Percentiles rank a stretch among this genome's conserved stretches.
Evolutionary conservation across 2,797 vertebrate species (phyloP).

Genomic region (Lagodon rhomboides): DNA sequence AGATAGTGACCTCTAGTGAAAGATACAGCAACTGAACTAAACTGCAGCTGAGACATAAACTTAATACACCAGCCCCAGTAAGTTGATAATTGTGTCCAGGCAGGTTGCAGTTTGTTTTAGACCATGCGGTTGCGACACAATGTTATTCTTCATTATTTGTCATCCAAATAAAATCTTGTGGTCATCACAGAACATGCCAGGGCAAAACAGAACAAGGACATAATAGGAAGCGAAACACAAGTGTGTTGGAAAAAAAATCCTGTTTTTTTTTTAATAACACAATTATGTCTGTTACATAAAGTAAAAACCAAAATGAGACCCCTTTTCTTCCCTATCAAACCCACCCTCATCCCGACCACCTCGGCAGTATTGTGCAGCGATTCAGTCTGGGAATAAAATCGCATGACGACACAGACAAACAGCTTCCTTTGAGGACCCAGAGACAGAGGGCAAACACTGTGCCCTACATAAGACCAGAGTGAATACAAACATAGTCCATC

Average conservation of each 20-base stretch:
- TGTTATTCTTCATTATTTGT: not conserved
- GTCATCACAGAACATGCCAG: not conserved
- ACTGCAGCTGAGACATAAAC: not conserved
- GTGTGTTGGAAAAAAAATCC: conserved; percentile 78
- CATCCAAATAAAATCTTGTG: not conserved
- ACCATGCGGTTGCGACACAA: not conserved
- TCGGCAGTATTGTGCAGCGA: conserved; percentile 82
- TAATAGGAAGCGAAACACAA: conserved; percentile 46
- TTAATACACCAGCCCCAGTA: not conserved
- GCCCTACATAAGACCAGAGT: conserved; percentile 71
- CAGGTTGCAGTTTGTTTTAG: not conserved
- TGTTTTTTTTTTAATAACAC: conserved; percentile 83
- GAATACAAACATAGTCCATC: conserved; percentile 72
- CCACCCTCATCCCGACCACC: conserved; percentile 79
- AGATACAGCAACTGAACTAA: fast-evolving
- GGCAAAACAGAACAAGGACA: not conserved
- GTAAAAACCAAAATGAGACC: conserved; percentile 81
- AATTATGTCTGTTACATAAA: conserved; percentile 84
- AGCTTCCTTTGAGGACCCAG: conserved; percentile 71
- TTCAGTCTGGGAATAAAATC: conserved; percentile 81
- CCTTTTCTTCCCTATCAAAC: conserved; percentile 80
- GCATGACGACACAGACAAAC: conserved; percentile 67
- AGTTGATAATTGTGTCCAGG: too few species aligned
- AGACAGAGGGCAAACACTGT: conserved; percentile 62
- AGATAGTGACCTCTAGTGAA: conserved; percentile 17